These are phyloP conservation scores for Ictidomys tridecemlineatus DNA, from an alignment of 2,113 vertebrate species.

Conservation along the genomic window DNA sequence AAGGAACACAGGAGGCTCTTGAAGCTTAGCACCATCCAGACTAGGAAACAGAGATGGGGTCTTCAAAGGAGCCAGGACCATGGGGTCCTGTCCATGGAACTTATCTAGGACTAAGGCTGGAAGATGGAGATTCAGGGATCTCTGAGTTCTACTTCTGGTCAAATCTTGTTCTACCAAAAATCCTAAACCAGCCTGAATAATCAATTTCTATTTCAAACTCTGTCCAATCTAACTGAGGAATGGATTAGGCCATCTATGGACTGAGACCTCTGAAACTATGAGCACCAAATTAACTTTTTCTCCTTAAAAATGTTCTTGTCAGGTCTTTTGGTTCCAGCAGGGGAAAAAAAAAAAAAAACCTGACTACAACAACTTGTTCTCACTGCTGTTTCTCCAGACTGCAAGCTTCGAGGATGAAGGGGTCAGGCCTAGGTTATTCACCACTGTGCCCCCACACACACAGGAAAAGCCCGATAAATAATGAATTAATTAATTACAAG, in stretches of 20 bases:
- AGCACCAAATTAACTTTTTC: too few species aligned
- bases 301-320: too few species aligned
- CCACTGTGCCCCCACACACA: too few species aligned
- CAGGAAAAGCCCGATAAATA: not conserved
- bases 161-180: not conserved
- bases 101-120: not conserved
- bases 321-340: too few species aligned
- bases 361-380: not conserved
- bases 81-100: not conserved
- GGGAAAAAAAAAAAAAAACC: too few species aligned
- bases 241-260: too few species aligned
- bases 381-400: not conserved
- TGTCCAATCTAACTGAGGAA: not conserved
- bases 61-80: not conserved
- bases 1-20: not conserved
- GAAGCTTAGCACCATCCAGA: not conserved
- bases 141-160: not conserved
- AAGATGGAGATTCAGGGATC: too few species aligned
- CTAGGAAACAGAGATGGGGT: not conserved
- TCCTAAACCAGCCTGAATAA: too few species aligned
- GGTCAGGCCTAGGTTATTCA: not conserved
- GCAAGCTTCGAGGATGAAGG: not conserved
- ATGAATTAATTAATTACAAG: not conserved
- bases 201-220: not conserved
- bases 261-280: too few species aligned